Evolutionary conservation across 2,888 invertebrate genomes (phyloP), one percentile per base, ranked within the genome.

Genomic region (Myathropa florea): DNA sequence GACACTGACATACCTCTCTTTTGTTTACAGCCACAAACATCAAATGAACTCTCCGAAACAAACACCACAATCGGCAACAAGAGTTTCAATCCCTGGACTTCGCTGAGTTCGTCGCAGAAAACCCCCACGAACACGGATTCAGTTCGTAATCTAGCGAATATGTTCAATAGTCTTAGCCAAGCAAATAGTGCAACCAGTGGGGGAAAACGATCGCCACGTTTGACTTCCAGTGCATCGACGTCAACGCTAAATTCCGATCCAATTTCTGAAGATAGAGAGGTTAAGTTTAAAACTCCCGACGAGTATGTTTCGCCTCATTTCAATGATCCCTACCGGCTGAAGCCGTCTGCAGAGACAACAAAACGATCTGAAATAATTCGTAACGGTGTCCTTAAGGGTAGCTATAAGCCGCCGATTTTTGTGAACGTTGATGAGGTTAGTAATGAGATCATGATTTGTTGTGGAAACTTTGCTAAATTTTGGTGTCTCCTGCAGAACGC

Each of bases 401-500:
- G 90, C 23, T 76, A 84, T 0, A 46, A 46, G 61, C 87, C 87
- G 23, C 89, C 89, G n/a, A 89, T 94, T 91, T 93, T 94, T 85
- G 93, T 96, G 83, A 94, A 95, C 90, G 94, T 96, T 83, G 96
- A 96, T 93, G 94, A 95, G 90, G 96, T 96, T 93, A 94, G 90
- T 89, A 82, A 2, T 57, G 57, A 10, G 18, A 46, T 7, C 1
- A 7, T 18, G 46, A 0, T 2, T 0, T 2, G 7, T 9, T 18
- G 10, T n/a, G n/a, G 7, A 6, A 18, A 18, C 4, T 46, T 18
- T 46, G 46, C 2, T n/a, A 46, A 46, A n/a, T 39, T 39, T 2
- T 14, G n/a, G 14, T 39, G 18, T 46, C 14, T n/a, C 9, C 93
- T 93, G 83, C 92, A 95, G 95, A 94, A 94, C 90, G 93, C 95